These are phyloP conservation scores for Chironomus tentans DNA, from an alignment of 2,888 invertebrate species.

Conservation along the genomic window DNA sequence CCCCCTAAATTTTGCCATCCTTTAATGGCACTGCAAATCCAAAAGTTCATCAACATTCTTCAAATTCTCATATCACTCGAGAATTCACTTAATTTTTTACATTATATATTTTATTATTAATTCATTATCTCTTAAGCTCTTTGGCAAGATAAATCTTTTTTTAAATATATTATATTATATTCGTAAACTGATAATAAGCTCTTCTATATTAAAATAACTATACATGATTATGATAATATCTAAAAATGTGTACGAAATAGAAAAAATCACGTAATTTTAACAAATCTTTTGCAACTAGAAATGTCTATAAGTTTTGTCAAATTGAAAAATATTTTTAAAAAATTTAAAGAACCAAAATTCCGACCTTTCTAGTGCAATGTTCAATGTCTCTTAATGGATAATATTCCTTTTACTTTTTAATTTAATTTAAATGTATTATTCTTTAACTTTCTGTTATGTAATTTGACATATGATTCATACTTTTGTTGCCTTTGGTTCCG, in stretches of 20 bases:
- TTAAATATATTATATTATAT: not conserved
- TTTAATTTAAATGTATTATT: not conserved
- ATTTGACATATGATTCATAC: too few relatives aligned
- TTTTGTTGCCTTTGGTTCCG: not conserved
- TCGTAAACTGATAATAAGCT: not conserved
- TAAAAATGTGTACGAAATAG: not conserved
- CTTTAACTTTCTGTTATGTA: not conserved
- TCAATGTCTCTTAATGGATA: not conserved
- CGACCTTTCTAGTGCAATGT: not conserved
- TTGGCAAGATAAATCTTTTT: not conserved
- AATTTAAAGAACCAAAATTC: too few relatives aligned
- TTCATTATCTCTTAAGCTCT: not conserved
- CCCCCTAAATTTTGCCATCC: too few relatives aligned
- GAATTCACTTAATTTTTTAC: too few relatives aligned
- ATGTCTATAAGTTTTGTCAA: not conserved
- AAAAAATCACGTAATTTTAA: constrained; percentile 21
- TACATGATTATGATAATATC: not conserved
- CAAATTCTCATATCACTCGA: too few relatives aligned
- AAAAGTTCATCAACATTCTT: too few relatives aligned
- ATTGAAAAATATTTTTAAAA: not conserved
- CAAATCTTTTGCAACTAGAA: not conserved
- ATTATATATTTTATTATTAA: not conserved
- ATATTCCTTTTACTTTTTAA: not conserved
- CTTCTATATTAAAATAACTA: not conserved
- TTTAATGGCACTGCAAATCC: too few relatives aligned